Base-by-base conservation (phyloP, 1,140 invertebrate genomes). In the Drosophila athabasca region DNA sequence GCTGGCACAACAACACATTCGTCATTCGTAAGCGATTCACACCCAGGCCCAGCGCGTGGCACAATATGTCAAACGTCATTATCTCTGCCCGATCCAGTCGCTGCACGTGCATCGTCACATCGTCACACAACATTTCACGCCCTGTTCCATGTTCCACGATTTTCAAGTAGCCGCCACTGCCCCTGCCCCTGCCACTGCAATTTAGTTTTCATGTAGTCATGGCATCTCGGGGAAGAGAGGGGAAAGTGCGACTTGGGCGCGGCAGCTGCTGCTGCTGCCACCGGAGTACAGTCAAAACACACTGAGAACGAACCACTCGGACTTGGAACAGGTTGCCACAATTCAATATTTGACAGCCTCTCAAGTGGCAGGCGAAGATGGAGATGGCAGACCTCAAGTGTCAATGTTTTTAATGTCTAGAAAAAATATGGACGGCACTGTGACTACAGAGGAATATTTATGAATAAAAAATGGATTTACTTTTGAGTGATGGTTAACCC, bases 1-100 rank as follows among this genome's bases (percentile, higher is more conserved):
- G 76, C 53, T 84, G 80, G 80, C 80, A 84, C 67, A 84, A 84
- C 82, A 88, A 88, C 84, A 83, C 79, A 88, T 88, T 79, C 83
- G 84, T 88, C 83, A 88, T 82, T 87, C 70, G 72, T 67, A 71
- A 75, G 43, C 71, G 77, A 71, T 80, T 79, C 66, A 75, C 76
- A 54, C 11, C 57, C 61, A 29, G 17, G 17, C 7, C 19, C 39
- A 59, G 43, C 75, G 64, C 55, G 61, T 75, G 79, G 58, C 74
- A 48, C 66, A 58, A 82, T 82, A 62, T 82, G 78, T 85, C 82
- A 85, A 82, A 77, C 15, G 82, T 87, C 82, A 88, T 85, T 85
- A 87, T 62, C 76, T 85, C 43, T 64, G 65, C 45, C 48, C 4
- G 59, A 24, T 24, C 22, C 22, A 24, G 22, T 2, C n/a, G 57